Evolutionary conservation across 2,888 invertebrate genomes (phyloP), one percentile per base, ranked within the genome.

Genomic region (Mesorhabditis sp.): DNA sequence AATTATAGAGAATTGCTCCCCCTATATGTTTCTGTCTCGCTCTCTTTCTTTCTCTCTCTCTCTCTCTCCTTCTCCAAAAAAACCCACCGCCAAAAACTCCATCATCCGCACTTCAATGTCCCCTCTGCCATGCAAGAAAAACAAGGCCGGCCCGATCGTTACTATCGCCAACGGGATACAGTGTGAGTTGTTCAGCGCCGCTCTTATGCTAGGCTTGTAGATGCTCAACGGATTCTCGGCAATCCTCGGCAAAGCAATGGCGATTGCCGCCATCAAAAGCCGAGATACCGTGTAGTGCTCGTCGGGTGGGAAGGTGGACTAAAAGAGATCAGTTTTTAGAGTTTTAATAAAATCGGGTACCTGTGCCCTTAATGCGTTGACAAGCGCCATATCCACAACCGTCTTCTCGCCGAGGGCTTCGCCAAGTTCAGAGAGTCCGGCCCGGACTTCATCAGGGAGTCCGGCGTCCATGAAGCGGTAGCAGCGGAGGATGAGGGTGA

Each of bases 21-120:
- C n/a, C n/a, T n/a, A n/a, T n/a, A n/a, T n/a, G n/a, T n/a, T 28
- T 28, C 28, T 28, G 1, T 28, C 2, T 28, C 2, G 1, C 28
- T 28, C 28, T 28, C 28, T 28, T 2, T 28, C 28, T 28, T 1
- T 28, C 28, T 28, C 28, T 2, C 28, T 28, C 28, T 28, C 28
- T 28, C 28, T 28, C 28, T 28, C 28, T 28, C 28, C 2, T 2
- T 28, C 28, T 28, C 28, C 28, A 1, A 28, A 28, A 13, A 28
- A 68, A 86, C 88, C 86, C 85, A 90, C 90, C 43, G 90, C 91
- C 58, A 91, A 86, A 82, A 91, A 98, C 86, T 99, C 98, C 86
- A 97, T 97, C 91, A 98, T 93, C 69, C 98, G 90, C 85, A 95
- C 95, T 86, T 95, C 95, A 76, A 96, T 94, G 86, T 99, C 98